Percentiles rank a stretch among this genome's conserved stretches.
These are phyloP conservation scores for Spilosoma lubricipeda DNA, from an alignment of 2,888 invertebrate species.

Conservation along the genomic window DNA sequence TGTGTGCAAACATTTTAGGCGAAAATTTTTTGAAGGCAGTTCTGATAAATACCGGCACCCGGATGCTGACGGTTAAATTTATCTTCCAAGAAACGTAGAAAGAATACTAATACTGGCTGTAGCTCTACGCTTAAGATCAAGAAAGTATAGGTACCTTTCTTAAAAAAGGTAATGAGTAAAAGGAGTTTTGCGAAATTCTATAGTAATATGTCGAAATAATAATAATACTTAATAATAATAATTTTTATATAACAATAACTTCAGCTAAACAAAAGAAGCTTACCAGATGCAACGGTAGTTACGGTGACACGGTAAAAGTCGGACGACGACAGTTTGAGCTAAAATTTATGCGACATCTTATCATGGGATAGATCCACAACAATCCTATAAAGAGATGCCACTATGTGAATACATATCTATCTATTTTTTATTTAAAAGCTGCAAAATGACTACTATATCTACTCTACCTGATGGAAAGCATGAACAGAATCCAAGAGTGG, in stretches of 20 bases:
- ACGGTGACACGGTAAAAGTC: constrained; percentile 13
- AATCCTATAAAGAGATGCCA: background rate
- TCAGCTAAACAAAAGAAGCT: constrained; percentile 8
- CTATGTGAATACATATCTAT: too few species aligned
- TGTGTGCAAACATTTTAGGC: constrained; percentile 44
- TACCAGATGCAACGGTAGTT: constrained; percentile 16
- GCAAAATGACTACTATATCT: too few species aligned
- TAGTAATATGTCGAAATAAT: too few species aligned
- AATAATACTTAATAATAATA: too few species aligned
- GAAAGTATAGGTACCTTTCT: background rate
- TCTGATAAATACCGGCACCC: constrained; percentile 39
- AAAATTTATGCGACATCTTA: constrained; percentile 6
- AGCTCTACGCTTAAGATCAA: constrained; percentile 20
- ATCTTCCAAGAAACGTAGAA: constrained; percentile 44
- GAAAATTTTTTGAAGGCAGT: constrained; percentile 38
- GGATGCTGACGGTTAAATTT: constrained; percentile 52
- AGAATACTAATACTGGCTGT: constrained; percentile 47
- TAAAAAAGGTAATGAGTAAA: background rate
- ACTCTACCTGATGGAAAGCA: too few species aligned
- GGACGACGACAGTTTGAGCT: constrained; percentile 12
- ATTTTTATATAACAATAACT: too few species aligned
- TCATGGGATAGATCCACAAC: background rate
- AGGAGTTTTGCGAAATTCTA: background rate
- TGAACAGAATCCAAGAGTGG: too few species aligned
- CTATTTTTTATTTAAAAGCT: too few species aligned